These are phyloP conservation scores for Chrysocyon brachyurus DNA, from an alignment of 2,797 vertebrate species.

Conservation along the genomic window DNA sequence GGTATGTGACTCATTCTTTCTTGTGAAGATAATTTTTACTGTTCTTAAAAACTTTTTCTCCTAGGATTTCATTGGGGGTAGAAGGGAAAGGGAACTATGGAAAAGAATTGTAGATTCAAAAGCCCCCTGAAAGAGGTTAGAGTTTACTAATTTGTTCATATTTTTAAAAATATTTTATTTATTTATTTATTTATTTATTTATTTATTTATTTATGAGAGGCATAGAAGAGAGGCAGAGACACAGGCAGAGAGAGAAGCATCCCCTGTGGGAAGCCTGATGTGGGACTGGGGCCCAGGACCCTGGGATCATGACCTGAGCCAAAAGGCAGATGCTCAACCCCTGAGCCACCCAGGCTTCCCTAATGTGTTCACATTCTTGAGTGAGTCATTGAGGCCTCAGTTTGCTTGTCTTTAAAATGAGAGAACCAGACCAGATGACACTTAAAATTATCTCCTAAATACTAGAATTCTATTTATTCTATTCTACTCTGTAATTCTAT, in stretches of 20 bases:
- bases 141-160: neutral
- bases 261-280: no score
- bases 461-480: neutral
- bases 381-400: neutral
- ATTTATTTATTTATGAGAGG: no score
- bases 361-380: neutral
- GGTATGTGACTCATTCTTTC: constrained; percentile 72
- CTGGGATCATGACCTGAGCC: no score
- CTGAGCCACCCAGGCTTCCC: no score
- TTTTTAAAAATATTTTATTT: no score
- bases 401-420: neutral
- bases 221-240: no score
- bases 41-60: constrained; percentile 63
- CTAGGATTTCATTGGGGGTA: neutral
- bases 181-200: no score
- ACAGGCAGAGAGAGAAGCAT: no score
- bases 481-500: neutral
- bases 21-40: constrained; percentile 67
- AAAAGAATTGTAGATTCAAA: neutral
- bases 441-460: neutral
- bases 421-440: neutral
- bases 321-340: no score
- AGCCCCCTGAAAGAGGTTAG: neutral
- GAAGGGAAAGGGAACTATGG: neutral
- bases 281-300: no score